Evolutionary conservation across 2,113 vertebrate genomes (phyloP).

Genomic region (Eulacestoma nigropectus): DNA sequence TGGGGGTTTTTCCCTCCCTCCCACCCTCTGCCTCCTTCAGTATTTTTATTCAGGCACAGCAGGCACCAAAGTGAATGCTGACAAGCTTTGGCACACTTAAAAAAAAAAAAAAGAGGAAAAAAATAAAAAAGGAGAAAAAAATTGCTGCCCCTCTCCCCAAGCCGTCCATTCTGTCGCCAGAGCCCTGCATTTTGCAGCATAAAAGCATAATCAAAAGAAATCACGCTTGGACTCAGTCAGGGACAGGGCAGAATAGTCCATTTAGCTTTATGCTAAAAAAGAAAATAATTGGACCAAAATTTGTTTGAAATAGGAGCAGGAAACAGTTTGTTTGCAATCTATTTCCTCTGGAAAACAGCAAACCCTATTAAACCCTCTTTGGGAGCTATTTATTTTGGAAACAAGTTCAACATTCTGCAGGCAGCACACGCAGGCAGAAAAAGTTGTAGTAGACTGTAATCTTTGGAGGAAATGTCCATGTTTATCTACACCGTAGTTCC

Average conservation of each 20-base stretch:
- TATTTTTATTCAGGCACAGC: conserved; percentile 70
- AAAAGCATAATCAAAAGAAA: conserved; percentile 82
- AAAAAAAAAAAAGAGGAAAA: neutral
- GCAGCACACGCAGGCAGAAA: neutral
- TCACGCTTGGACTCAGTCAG: conserved; percentile 70
- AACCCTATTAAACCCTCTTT: conserved; percentile 71
- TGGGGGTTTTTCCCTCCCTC: neutral
- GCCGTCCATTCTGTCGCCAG: conserved; percentile 70
- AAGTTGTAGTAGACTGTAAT: conserved; percentile 1
- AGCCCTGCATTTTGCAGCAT: conserved; percentile 63
- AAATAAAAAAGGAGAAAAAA: neutral
- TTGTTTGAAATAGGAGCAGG: conserved; percentile 76
- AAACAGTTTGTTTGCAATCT: conserved; percentile 77
- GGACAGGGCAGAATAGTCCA: conserved; percentile 72
- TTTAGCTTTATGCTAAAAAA: conserved; percentile 79
- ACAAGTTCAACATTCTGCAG: conserved; percentile 60
- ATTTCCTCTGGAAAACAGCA: conserved; percentile 70
- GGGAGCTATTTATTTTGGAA: conserved; percentile 78
- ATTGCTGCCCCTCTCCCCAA: conserved; percentile 69
- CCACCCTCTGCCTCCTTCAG: conserved; percentile 11
- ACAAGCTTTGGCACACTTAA: conserved; percentile 66
- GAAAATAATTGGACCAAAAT: conserved; percentile 77
- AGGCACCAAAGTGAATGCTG: conserved; percentile 54
- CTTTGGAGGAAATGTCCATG: neutral
- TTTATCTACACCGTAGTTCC: conserved; percentile 8